Evolutionary conservation across 92 coral and sea anemone species (phyloP), one percentile per base, ranked within the genome.

Genomic region (Bergia puertoricense): DNA sequence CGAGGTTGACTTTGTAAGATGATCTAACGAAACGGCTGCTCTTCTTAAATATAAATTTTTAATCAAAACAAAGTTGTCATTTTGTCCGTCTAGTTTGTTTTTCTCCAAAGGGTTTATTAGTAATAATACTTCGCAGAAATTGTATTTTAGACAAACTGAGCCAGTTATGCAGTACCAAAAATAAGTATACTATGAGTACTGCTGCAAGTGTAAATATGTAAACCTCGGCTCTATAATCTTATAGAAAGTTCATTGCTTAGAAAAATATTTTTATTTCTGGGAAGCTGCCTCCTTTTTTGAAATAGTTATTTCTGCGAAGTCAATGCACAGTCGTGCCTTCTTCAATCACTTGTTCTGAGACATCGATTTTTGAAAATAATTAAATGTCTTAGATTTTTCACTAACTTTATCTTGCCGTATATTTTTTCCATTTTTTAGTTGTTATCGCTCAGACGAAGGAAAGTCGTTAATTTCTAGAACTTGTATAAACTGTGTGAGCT

Each of bases 11-110:
- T 62, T 4, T 62, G 69, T 69, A 69, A 23, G 77, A 73, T 73
- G 77, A 73, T 73, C 77, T 73, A 73, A 73, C 77, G 77, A 73
- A 37, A 7, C 41, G 9, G 77, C 9, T 39, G 20, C 77, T 8
- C 9, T 73, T 62, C 30, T 62, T 62, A 62, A 62, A 62, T 6
- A 62, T 62, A 23, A 73, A 73, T 73, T 73, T 73, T 73, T 73
- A 73, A 73, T 73, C 77, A 73, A 37, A 73, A 8, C 16, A 73
- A 73, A 44, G 43, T 73, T 73, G 77, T 73, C 77, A 73, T 73
- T 73, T 73, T 72, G 76, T 72, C 4, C 13, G 77, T 39, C 8
- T 13, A 73, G 43, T 39, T 36, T 73, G 77, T 73, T 36, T 30
- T 36, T 36, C 77, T 62, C 77, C 37, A 15, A 39, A 73, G 77